These are phyloP conservation scores for Hiodon alosoides DNA, from an alignment of 2,113 vertebrate species.

Conservation along the genomic window DNA sequence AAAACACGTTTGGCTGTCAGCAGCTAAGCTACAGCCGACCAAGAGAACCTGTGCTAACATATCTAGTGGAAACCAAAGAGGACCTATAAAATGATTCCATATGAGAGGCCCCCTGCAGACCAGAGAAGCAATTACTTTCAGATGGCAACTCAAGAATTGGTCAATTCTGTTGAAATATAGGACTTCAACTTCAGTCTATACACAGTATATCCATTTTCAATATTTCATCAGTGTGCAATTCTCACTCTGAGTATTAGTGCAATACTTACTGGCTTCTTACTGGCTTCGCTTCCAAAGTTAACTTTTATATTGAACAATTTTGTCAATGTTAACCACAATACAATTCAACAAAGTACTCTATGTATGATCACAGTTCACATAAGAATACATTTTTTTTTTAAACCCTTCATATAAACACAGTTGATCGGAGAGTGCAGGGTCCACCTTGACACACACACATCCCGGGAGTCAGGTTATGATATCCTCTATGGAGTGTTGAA, in stretches of 20 bases:
- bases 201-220: not conserved
- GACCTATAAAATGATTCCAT: conserved; percentile 26
- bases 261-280: not conserved
- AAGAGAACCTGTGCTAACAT: not conserved
- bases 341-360: not conserved
- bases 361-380: not conserved
- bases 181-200: not conserved
- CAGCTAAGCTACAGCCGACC: not conserved
- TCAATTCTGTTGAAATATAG: not conserved
- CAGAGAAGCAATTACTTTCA: conserved; percentile 23
- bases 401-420: not conserved
- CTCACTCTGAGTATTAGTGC: not conserved
- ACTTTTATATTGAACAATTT: not conserved
- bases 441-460: not conserved
- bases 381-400: not conserved
- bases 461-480: conserved; percentile 3
- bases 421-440: not conserved
- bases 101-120: conserved; percentile 12
- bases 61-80: conserved; percentile 17
- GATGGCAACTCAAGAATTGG: conserved; percentile 15
- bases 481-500: not conserved
- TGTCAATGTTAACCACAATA: not conserved
- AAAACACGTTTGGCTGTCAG: conserved; percentile 9
- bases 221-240: not conserved
- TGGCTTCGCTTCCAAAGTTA: not conserved